Evolutionary conservation across 1,140 invertebrate species (phyloP).

Genomic region (Dreissena rostriformis): DNA sequence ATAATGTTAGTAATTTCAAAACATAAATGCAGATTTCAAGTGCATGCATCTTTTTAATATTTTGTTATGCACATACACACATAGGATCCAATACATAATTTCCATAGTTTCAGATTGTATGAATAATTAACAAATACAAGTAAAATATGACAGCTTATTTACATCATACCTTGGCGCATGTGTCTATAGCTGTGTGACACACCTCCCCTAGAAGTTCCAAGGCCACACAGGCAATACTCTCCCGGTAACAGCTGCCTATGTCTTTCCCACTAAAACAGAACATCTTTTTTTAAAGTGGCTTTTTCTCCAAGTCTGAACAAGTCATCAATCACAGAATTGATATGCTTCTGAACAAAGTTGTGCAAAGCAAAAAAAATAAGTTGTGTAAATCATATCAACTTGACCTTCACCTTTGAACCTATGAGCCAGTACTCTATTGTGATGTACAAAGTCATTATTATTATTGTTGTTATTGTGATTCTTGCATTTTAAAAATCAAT

Average conservation of each 20-base stretch:
- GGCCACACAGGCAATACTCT: slow-evolving; percentile 31
- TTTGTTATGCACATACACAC: too few species aligned
- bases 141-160: background rate
- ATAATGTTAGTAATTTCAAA: too few species aligned
- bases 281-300: background rate
- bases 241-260: slow-evolving; percentile 31
- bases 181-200: slow-evolving; percentile 22
- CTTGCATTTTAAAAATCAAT: too few species aligned
- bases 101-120: too few species aligned
- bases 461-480: too few species aligned
- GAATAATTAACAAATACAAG: background rate
- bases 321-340: background rate
- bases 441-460: too few species aligned
- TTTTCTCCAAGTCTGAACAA: background rate
- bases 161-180: slow-evolving; percentile 31
- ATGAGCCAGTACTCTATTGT: too few species aligned
- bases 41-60: too few species aligned
- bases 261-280: slow-evolving; percentile 14
- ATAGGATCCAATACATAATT: too few species aligned
- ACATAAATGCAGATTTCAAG: too few species aligned
- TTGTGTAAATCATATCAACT: too few species aligned
- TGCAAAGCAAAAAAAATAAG: background rate
- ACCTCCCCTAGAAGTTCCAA: slow-evolving; percentile 41
- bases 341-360: background rate
- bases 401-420: background rate